Conservation (phyloP, 2,888 invertebrate species). For the Hoplodrina blanda region DNA sequence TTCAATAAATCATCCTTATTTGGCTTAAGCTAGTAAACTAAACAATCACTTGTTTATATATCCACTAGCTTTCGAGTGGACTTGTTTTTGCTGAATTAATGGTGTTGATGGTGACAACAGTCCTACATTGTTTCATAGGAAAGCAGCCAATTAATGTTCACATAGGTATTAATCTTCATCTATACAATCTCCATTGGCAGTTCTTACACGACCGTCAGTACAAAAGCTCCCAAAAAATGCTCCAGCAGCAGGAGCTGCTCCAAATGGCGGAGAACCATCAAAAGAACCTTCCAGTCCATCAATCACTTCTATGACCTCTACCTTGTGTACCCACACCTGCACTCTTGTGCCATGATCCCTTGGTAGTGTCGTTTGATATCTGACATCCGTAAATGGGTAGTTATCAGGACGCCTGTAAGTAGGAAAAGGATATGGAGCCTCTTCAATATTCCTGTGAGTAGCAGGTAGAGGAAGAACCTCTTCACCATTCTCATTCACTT, state of each 20-base stretch:
- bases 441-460: not conserved
- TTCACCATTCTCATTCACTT: constrained; percentile 21
- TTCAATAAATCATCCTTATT: too few relatives aligned
- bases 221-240: not conserved
- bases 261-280: too few relatives aligned
- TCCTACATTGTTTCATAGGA: too few relatives aligned
- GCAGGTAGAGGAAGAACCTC: not conserved
- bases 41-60: too few relatives aligned
- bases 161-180: not conserved
- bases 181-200: not conserved
- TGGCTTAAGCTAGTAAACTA: too few relatives aligned
- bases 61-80: too few relatives aligned
- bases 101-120: too few relatives aligned
- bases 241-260: rapidly evolving
- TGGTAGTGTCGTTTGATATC: not conserved
- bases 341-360: not conserved
- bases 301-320: constrained; percentile 14
- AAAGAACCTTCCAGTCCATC: not conserved
- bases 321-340: constrained; percentile 24
- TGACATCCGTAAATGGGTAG: constrained; percentile 1
- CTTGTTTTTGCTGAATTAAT: too few relatives aligned
- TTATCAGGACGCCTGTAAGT: not conserved
- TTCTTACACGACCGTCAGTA: not conserved
- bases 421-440: not conserved
- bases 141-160: too few relatives aligned